These are phyloP conservation scores for Campylorhamphus procurvoides DNA, from an alignment of 2,113 vertebrate genomes.

Conservation along the genomic window DNA sequence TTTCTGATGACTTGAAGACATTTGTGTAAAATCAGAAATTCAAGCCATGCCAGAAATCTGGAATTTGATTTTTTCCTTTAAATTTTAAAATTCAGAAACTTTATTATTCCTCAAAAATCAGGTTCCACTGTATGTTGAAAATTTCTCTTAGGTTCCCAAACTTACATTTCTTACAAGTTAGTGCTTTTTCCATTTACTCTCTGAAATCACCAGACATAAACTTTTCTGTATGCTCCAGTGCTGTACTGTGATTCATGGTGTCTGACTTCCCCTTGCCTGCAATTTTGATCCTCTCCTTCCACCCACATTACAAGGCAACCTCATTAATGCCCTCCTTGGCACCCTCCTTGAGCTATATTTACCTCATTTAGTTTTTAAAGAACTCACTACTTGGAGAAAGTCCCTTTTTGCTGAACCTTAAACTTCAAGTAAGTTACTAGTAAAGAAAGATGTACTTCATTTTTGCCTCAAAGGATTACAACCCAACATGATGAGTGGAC, in stretches of 20 bases:
- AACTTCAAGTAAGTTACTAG: neutral
- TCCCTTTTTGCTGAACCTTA: neutral
- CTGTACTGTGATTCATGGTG: neutral
- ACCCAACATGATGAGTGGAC: neutral
- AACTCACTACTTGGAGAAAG: neutral
- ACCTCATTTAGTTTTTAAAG: neutral
- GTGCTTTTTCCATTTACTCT: neutral
- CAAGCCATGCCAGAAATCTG: neutral
- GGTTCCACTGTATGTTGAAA: neutral
- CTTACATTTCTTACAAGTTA: neutral
- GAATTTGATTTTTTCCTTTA: neutral
- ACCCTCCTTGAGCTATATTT: neutral
- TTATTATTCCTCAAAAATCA: neutral
- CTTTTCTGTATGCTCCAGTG: neutral
- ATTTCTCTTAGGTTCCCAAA: neutral
- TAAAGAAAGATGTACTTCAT: neutral
- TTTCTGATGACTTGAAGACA: neutral
- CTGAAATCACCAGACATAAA: neutral
- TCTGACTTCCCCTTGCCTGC: neutral
- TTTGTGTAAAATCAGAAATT: neutral
- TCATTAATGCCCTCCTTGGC: slow-evolving; percentile 7
- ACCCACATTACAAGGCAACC: neutral
- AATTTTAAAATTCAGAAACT: neutral
- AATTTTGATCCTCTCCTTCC: neutral
- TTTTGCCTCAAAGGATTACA: neutral